phyloP scores from a whole-genome alignment of 2,888 invertebrate species.

The Argyra leucocephala region DNA sequence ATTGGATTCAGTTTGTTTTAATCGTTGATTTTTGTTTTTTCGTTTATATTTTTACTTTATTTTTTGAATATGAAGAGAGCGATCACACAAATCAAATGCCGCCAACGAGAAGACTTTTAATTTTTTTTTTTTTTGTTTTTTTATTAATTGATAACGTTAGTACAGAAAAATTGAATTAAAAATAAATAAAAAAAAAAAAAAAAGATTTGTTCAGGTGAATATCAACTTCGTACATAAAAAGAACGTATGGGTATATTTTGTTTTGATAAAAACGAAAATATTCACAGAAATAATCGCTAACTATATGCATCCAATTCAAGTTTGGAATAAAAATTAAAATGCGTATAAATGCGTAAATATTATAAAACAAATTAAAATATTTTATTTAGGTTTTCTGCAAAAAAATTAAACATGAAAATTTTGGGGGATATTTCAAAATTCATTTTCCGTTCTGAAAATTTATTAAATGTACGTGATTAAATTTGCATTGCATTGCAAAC shows the following conservation, averaged over 20 bases:
- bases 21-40: too few species aligned
- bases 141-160: conserved; percentile 8
- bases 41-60: too few species aligned
- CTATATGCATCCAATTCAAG: background rate
- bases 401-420: too few species aligned
- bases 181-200: background rate
- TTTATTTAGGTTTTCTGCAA: too few species aligned
- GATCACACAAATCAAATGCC: conserved; percentile 8
- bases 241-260: background rate
- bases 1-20: too few species aligned
- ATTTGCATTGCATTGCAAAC: too few species aligned
- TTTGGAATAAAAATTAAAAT: background rate
- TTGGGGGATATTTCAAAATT: too few species aligned
- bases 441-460: too few species aligned
- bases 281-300: background rate
- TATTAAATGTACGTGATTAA: too few species aligned
- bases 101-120: conserved; percentile 4
- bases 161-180: background rate
- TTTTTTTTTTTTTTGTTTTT: too few species aligned
- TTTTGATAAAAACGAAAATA: background rate
- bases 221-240: too few species aligned
- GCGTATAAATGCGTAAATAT: background rate
- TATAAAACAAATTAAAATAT: background rate
- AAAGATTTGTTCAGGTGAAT: background rate
- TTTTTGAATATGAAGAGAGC: too few species aligned